Conservation (phyloP, 2,888 invertebrate genomes). For the Blastobasis lacticolella region DNA sequence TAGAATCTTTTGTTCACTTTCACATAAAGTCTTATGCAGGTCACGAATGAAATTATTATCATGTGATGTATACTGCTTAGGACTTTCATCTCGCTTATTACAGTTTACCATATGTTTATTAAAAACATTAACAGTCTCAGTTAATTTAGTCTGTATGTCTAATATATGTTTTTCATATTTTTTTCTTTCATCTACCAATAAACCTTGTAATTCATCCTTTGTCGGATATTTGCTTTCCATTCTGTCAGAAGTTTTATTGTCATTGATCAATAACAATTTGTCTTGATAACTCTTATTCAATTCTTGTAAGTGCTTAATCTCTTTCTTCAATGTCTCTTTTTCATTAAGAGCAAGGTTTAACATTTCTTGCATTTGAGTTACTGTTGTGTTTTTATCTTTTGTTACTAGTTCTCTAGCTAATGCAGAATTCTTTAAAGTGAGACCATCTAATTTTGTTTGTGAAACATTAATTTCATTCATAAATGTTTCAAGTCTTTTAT, state of each 20-base stretch:
- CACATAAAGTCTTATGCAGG: slow-evolving; percentile 59
- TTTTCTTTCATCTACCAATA: slow-evolving; percentile 56
- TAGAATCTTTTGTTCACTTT: slow-evolving; percentile 63
- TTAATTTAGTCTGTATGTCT: slow-evolving; percentile 48
- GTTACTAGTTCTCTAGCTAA: slow-evolving; percentile 73
- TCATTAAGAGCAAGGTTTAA: slow-evolving; percentile 38
- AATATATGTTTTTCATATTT: slow-evolving; percentile 56
- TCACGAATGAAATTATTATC: slow-evolving; percentile 50
- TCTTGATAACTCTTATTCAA: slow-evolving; percentile 67
- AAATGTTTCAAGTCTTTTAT: slow-evolving; percentile 77
- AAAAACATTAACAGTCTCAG: slow-evolving; percentile 51
- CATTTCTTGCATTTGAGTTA: slow-evolving; percentile 32
- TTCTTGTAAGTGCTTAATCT: slow-evolving; percentile 63
- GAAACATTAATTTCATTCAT: slow-evolving; percentile 75
- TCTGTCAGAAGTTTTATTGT: slow-evolving; percentile 25
- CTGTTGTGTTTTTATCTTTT: slow-evolving; percentile 21
- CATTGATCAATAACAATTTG: slow-evolving; percentile 41
- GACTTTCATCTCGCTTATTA: slow-evolving; percentile 25
- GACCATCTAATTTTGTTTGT: slow-evolving; percentile 70
- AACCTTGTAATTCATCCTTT: slow-evolving; percentile 48
- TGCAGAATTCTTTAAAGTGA: slow-evolving; percentile 55
- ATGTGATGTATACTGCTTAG: slow-evolving; percentile 20
- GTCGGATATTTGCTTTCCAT: slow-evolving; percentile 33
- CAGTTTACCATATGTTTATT: slow-evolving; percentile 43
- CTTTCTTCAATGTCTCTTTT: slow-evolving; percentile 57